Conservation (phyloP, 35 echinoderm and acorn worm genomes). For the Ptychodera flava region DNA sequence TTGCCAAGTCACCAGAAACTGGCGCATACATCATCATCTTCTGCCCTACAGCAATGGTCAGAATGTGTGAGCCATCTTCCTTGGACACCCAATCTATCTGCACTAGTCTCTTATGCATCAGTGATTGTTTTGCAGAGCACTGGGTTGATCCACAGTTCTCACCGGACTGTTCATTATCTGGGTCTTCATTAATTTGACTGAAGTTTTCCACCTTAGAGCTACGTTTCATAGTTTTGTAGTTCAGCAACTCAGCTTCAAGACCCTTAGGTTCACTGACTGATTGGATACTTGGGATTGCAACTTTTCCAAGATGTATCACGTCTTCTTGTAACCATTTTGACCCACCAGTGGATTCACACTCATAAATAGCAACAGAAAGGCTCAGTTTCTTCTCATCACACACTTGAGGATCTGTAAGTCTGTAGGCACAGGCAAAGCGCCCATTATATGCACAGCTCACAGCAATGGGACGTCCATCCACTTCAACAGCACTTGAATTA, state of each 20-base stretch:
- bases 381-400: background rate
- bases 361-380: constrained; percentile 63
- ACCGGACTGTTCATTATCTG: constrained; percentile 7
- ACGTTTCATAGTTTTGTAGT: constrained; percentile 92
- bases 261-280: constrained; percentile 32
- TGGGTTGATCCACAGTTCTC: constrained; percentile 5
- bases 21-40: constrained; percentile 76
- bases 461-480: constrained; percentile 60
- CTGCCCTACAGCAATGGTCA: constrained; percentile 76
- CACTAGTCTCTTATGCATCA: constrained; percentile 29
- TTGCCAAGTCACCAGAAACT: constrained; percentile 12
- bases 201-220: constrained; percentile 97
- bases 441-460: constrained; percentile 95
- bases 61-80: constrained; percentile 89
- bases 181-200: constrained; percentile 30
- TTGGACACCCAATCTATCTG: constrained; percentile 93
- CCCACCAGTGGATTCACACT: constrained; percentile 94
- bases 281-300: background rate
- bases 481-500: constrained; percentile 50
- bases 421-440: constrained; percentile 79
- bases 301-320: constrained; percentile 53
- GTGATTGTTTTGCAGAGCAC: background rate
- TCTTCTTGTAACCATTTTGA: constrained; percentile 95
- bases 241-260: constrained; percentile 37
- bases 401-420: constrained; percentile 14